phyloP scores from a whole-genome alignment of 2,888 invertebrate genomes.

The Cactoblastis cactorum region DNA sequence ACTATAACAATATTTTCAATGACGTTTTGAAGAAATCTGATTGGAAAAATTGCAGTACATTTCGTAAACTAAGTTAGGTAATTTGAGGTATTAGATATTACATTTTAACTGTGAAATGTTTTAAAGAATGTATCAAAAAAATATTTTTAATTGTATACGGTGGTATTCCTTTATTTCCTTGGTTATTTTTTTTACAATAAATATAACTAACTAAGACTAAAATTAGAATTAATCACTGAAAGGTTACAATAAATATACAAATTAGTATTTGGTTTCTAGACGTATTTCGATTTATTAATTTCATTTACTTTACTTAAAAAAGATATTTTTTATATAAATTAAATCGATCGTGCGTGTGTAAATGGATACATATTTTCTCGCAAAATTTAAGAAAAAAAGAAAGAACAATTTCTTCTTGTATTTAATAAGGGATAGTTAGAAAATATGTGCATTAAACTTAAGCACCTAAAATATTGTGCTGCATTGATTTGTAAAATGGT shows the following conservation, averaged over 20 bases:
- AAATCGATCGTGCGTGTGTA: background rate
- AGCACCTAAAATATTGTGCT: background rate
- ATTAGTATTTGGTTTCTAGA: conserved; percentile 71
- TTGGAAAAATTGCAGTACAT: background rate
- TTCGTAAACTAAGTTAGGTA: background rate
- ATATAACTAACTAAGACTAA: background rate
- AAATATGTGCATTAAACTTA: background rate
- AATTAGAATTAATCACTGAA: conserved; percentile 38
- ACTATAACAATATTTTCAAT: conserved; percentile 7
- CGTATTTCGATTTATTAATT: conserved; percentile 23
- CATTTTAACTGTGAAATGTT: background rate
- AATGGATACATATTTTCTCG: background rate
- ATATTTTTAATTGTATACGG: background rate
- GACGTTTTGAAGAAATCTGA: background rate
- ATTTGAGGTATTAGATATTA: background rate
- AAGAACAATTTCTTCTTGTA: no score
- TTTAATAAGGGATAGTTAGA: background rate
- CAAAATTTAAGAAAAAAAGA: no score
- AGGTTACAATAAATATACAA: conserved; percentile 40
- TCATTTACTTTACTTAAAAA: background rate
- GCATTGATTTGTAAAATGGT: background rate
- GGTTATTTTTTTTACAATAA: background rate
- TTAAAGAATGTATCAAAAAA: background rate
- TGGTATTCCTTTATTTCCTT: background rate
- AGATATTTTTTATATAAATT: no score